Evolutionary conservation across 2,888 invertebrate species (phyloP), one percentile per base, ranked within the genome.

Genomic region (Himalopsyche tibetana): DNA sequence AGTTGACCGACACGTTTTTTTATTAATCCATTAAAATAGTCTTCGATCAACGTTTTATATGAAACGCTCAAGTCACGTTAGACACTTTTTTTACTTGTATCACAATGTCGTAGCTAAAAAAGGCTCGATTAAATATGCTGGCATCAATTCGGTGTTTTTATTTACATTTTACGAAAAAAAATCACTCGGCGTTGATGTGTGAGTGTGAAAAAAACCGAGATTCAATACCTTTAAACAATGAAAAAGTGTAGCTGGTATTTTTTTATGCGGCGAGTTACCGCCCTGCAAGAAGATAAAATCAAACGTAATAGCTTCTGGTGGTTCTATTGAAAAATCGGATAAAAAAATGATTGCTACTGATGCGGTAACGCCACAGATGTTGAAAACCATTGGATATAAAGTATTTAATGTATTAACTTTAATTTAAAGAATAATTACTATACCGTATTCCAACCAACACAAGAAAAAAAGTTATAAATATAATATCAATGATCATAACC

Each of bases 241-340:
- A 63, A 63, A 63, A 63, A 63, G 19, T 28, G 19, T 8, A 8
- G 63, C 6, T 63, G 28, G 51, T 51, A 63, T 19, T 63, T 63
- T 55, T 63, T 63, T 63, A 63, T 63, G 19, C 4, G 63, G n/a
- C 19, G 63, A 63, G 63, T 63, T 19, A 63, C 63, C 63, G 63
- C 63, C 63, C 19, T 19, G 63, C 19, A 28, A 63, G 63, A 63
- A 63, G 63, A 63, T 63, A 63, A 63, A 63, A 63, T 63, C 63
- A 63, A 63, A 63, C 28, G 63, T 63, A 63, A 63, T 63, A 63
- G 63, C 63, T 63, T 63, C 63, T 63, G 63, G 19, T 63, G 63
- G 63, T 63, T 63, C 63, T 63, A 63, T 63, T 63, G 63, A 63
- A 63, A 63, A 63, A 63, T 63, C 63, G 63, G 63, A 63, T n/a